Evolutionary conservation across 2,797 vertebrate genomes (phyloP).

Genomic region (Pseudotriccus pelzelni): DNA sequence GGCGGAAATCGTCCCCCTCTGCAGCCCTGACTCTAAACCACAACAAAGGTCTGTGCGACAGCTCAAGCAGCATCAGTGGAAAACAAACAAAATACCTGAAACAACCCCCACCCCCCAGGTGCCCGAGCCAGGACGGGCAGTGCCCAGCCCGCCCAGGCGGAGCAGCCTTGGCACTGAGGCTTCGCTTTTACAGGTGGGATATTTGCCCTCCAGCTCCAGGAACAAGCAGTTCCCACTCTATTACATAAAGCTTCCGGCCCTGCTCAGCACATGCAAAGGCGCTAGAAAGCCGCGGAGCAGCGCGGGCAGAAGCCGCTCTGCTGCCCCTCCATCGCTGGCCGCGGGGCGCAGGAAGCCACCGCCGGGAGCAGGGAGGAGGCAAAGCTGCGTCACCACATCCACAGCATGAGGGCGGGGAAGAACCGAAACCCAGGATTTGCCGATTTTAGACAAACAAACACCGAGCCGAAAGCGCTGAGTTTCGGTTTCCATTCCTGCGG

Average conservation of each 20-base stretch:
- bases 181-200: not conserved
- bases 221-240: not conserved
- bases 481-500: slow-evolving; percentile 13
- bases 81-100: not conserved
- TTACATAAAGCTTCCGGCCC: not conserved
- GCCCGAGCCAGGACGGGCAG: accelerated
- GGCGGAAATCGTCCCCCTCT: not conserved
- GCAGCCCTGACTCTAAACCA: not conserved
- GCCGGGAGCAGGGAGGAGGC: not conserved
- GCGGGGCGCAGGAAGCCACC: not conserved
- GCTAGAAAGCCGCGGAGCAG: not conserved
- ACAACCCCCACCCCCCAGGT: too few species aligned
- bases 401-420: not conserved
- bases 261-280: accelerated
- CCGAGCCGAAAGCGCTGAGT: not conserved
- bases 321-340: not conserved
- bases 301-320: not conserved
- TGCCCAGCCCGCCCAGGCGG: not conserved
- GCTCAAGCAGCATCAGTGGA: not conserved
- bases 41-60: not conserved
- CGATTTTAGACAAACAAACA: not conserved
- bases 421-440: not conserved
- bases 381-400: not conserved
- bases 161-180: not conserved
- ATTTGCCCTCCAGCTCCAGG: not conserved